A percentile compares a stretch with the other conserved stretches of the same genome.
Conservation (phyloP, 2,888 invertebrate genomes). For the Serrognathus titanus region DNA sequence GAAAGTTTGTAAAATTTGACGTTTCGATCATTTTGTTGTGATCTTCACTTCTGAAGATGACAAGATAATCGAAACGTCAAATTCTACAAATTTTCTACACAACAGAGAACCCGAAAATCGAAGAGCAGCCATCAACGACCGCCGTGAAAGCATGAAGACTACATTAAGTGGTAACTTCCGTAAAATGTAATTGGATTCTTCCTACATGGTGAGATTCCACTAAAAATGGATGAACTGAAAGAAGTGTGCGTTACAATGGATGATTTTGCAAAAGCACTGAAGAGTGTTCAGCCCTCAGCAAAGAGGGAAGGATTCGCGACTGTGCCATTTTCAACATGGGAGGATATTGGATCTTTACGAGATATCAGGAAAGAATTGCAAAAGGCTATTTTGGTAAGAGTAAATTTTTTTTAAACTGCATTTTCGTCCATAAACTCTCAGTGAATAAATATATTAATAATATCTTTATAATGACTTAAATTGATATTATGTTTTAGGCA, state of each 20-base stretch:
- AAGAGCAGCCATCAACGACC: no score
- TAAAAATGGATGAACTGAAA: slow-evolving; percentile 60
- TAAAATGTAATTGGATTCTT: no score
- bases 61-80: no score
- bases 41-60: no score
- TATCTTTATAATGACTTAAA: not conserved
- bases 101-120: no score
- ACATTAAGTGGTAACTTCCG: no score
- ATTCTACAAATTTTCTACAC: no score
- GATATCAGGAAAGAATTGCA: slow-evolving; percentile 87
- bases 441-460: not conserved
- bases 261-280: slow-evolving; percentile 76
- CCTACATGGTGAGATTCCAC: slow-evolving; percentile 61
- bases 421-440: not conserved
- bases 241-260: slow-evolving; percentile 67
- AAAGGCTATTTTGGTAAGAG: slow-evolving; percentile 74
- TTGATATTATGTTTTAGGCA: slow-evolving; percentile 54
- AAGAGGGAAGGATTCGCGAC: slow-evolving; percentile 97
- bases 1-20: no score
- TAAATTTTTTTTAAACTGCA: slow-evolving; percentile 3
- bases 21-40: no score
- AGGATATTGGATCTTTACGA: slow-evolving; percentile 88
- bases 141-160: no score
- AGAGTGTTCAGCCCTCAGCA: slow-evolving; percentile 85
- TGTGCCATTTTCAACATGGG: slow-evolving; percentile 96